These are phyloP conservation scores for Salmo trutta DNA, from an alignment of 2,797 vertebrate genomes.

Conservation along the genomic window DNA sequence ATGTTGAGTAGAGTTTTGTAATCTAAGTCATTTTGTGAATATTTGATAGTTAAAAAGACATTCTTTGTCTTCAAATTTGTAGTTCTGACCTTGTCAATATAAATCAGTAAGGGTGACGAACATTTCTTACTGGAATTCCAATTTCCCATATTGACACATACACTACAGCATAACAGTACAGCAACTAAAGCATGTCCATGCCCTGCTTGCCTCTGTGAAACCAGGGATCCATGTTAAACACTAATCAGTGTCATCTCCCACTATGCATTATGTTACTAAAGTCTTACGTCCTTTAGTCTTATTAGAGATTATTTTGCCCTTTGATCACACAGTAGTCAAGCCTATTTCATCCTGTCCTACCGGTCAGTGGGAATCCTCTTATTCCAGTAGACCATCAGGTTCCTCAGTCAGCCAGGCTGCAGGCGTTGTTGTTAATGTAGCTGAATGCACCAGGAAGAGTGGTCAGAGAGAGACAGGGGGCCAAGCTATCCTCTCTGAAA, in stretches of 20 bases:
- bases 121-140: not conserved
- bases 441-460: constrained; percentile 33
- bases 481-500: constrained; percentile 37
- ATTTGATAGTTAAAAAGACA: not conserved
- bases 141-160: not conserved
- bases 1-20: too few species aligned
- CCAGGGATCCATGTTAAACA: constrained; percentile 19
- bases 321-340: constrained; percentile 10
- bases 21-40: not conserved
- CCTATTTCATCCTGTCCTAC: constrained; percentile 44
- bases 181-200: not conserved
- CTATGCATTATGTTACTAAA: constrained; percentile 3
- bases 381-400: constrained; percentile 43
- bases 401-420: constrained; percentile 32
- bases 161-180: not conserved
- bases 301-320: constrained; percentile 35
- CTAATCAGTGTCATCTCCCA: constrained; percentile 6
- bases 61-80: not conserved
- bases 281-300: not conserved
- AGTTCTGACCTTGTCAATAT: constrained; percentile 9
- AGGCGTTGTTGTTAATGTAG: constrained; percentile 52
- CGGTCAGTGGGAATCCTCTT: constrained; percentile 24
- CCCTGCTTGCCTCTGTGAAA: not conserved
- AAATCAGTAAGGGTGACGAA: not conserved
- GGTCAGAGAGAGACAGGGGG: constrained; percentile 31